Percentiles rank a stretch among this genome's conserved stretches.
Evolutionary conservation across 2,113 vertebrate species (phyloP).

Genomic region (Macquaria ambigua): DNA sequence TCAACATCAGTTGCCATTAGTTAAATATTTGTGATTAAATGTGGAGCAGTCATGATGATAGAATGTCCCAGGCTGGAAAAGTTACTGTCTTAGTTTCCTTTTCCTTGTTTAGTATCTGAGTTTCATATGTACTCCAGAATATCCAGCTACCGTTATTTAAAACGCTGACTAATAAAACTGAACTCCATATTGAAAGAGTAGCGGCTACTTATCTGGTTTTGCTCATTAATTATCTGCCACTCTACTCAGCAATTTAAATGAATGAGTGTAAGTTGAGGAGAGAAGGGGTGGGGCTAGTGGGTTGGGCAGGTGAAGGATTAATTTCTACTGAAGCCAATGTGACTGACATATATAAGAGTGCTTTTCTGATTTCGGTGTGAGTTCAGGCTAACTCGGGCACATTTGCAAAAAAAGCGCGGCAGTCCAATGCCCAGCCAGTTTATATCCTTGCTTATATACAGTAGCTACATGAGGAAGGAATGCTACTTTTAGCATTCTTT

Average conservation of each 20-base stretch:
- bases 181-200: background rate
- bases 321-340: background rate
- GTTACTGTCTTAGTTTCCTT: background rate
- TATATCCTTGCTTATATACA: background rate
- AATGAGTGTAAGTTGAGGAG: background rate
- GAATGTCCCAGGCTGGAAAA: background rate
- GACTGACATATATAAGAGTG: background rate
- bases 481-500: background rate
- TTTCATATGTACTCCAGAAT: background rate
- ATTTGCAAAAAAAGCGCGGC: too few species aligned
- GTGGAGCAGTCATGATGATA: background rate
- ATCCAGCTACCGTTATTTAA: background rate
- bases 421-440: background rate
- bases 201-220: slow-evolving; percentile 4
- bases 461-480: background rate
- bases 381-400: background rate
- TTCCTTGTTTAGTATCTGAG: background rate
- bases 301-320: background rate
- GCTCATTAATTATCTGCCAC: slow-evolving; percentile 5
- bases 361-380: background rate
- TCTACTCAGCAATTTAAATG: slow-evolving; percentile 1
- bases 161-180: background rate
- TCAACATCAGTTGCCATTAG: background rate
- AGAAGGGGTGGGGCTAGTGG: background rate
- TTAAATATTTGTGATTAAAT: background rate